These are phyloP conservation scores for Scaptomyza montana DNA, from an alignment of 1,140 invertebrate species.

Conservation along the genomic window DNA sequence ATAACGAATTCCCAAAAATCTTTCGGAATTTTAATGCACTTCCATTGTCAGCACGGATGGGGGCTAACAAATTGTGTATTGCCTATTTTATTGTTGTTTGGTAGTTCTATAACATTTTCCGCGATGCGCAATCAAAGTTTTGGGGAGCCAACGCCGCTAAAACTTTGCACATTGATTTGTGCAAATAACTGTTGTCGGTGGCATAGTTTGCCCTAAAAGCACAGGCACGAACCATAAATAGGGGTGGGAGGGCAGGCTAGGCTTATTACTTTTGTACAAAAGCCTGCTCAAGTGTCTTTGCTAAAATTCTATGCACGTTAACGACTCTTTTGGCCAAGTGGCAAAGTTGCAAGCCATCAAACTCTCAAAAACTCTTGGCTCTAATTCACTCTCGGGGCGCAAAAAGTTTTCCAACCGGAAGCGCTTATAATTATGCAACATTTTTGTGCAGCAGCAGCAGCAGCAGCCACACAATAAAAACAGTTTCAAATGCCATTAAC, in stretches of 20 bases:
- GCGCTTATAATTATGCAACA: slow-evolving; percentile 81
- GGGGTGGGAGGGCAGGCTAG: not conserved
- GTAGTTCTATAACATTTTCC: not conserved
- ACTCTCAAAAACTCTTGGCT: slow-evolving; percentile 23
- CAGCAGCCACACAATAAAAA: slow-evolving; percentile 66
- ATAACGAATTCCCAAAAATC: slow-evolving; percentile 18
- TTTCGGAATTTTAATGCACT: slow-evolving; percentile 71
- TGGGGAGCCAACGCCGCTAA: slow-evolving; percentile 25
- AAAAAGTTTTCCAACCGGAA: slow-evolving; percentile 74
- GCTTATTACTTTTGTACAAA: slow-evolving; percentile 52
- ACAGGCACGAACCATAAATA: slow-evolving; percentile 21
- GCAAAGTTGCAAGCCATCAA: slow-evolving; percentile 34
- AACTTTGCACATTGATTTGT: slow-evolving; percentile 75
- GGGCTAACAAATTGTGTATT: slow-evolving; percentile 23
- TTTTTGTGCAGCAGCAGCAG: slow-evolving; percentile 66
- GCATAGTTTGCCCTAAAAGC: slow-evolving; percentile 52
- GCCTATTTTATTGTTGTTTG: slow-evolving; percentile 4
- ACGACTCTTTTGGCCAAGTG: slow-evolving; percentile 56
- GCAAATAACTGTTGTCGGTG: slow-evolving; percentile 68
- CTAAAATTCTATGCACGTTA: slow-evolving; percentile 69
- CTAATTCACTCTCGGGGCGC: slow-evolving; percentile 63
- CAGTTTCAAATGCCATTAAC: slow-evolving; percentile 82
- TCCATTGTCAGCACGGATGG: slow-evolving; percentile 51
- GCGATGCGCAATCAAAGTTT: slow-evolving; percentile 74
- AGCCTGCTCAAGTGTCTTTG: slow-evolving; percentile 29